These are phyloP conservation scores for Pollenia angustigena DNA, from an alignment of 2,888 invertebrate species.

Conservation along the genomic window DNA sequence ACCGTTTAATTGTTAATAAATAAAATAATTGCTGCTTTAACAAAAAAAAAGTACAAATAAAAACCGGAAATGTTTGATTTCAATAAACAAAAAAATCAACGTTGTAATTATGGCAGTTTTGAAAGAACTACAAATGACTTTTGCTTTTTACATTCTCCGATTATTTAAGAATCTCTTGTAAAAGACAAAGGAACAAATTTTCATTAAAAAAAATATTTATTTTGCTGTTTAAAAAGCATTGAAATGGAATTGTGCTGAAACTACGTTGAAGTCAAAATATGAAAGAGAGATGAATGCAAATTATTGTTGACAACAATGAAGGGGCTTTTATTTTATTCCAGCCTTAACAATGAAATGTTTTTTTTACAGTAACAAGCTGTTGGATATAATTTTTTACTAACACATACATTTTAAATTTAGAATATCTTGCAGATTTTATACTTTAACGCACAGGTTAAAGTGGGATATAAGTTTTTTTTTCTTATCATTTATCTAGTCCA, in stretches of 20 bases:
- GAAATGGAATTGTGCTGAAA: neutral
- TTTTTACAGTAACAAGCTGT: too few relatives aligned
- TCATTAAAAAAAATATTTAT: neutral
- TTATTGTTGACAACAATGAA: too few relatives aligned
- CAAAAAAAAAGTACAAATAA: neutral
- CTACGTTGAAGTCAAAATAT: neutral
- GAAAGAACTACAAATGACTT: neutral
- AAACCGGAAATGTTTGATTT: slow-evolving; percentile 54
- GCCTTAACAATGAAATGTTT: too few relatives aligned
- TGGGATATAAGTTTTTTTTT: too few relatives aligned
- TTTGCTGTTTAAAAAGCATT: neutral
- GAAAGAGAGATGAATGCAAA: neutral
- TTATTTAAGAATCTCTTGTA: neutral
- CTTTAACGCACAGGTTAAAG: too few relatives aligned
- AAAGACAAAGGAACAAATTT: slow-evolving; percentile 34
- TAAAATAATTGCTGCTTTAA: slow-evolving; percentile 1
- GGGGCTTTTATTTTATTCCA: too few relatives aligned
- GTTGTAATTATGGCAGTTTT: slow-evolving; percentile 26
- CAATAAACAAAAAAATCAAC: slow-evolving; percentile 40
- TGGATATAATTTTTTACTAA: too few relatives aligned
- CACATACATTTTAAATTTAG: too few relatives aligned
- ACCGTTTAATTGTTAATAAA: slow-evolving; percentile 48
- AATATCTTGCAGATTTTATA: too few relatives aligned
- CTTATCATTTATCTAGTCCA: too few relatives aligned
- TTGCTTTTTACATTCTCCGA: neutral